A percentile compares a stretch with the other conserved stretches of the same genome.
phyloP scores from a whole-genome alignment of 2,888 invertebrate species.

The Eudasyphora cyanicolor region DNA sequence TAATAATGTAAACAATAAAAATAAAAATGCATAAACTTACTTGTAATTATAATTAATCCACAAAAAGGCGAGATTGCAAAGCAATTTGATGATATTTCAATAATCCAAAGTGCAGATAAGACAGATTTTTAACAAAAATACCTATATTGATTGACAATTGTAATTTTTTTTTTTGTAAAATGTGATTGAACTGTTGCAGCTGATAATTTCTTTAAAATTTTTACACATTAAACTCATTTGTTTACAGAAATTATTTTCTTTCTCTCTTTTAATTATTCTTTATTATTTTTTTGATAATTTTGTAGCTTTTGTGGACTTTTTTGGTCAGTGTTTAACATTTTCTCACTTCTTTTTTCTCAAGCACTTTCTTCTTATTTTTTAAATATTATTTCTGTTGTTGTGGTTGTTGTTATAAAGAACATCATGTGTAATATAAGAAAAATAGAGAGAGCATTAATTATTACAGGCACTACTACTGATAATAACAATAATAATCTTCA shows the following conservation, averaged over 20 bases:
- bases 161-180: background rate
- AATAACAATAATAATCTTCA: background rate
- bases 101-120: background rate
- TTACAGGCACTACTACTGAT: background rate
- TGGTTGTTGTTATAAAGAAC: background rate
- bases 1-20: too few species aligned
- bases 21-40: constrained; percentile 49
- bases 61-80: constrained; percentile 10
- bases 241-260: background rate
- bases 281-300: background rate
- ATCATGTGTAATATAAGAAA: background rate
- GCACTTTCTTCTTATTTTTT: background rate
- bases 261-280: background rate
- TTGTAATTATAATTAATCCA: constrained; percentile 59
- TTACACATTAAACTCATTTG: constrained; percentile 2
- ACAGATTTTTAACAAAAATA: background rate
- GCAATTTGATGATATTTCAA: background rate
- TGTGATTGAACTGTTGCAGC: background rate
- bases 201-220: background rate
- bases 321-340: too few species aligned
- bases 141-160: background rate
- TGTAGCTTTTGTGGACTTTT: constrained; percentile 15
- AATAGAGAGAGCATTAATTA: background rate
- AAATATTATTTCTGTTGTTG: background rate
- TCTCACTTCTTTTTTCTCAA: background rate